These are phyloP conservation scores for Tetraneura akinire DNA, from an alignment of 1,140 invertebrate genomes.

Conservation along the genomic window DNA sequence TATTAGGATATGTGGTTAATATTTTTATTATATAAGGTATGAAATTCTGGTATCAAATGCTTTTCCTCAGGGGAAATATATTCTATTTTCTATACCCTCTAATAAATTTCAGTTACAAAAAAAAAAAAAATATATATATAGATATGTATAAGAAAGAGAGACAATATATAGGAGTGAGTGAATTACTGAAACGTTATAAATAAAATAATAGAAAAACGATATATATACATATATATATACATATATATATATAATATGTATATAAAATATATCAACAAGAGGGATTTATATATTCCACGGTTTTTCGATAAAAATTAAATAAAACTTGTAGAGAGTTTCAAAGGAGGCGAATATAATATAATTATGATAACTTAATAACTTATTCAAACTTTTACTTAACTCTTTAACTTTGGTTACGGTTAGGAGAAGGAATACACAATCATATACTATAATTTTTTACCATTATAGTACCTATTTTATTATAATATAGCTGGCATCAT, in stretches of 20 bases:
- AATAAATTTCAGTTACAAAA: conserved; percentile 1
- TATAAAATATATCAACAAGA: conserved; percentile 28
- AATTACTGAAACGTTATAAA: conserved; percentile 26
- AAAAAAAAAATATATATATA: too few species aligned
- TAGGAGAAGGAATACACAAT: too few species aligned
- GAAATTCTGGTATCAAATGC: background rate
- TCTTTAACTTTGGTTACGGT: too few species aligned
- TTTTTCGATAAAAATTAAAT: background rate
- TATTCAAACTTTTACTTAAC: too few species aligned
- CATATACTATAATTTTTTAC: too few species aligned
- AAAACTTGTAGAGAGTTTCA: background rate
- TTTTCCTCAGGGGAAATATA: conserved; percentile 3
- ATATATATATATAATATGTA: too few species aligned
- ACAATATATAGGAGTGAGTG: background rate
- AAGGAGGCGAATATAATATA: too few species aligned
- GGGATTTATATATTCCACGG: background rate
- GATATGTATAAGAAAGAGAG: background rate
- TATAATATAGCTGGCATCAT: too few species aligned
- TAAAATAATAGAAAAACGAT: conserved; percentile 11
- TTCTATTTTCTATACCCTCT: background rate
- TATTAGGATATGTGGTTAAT: background rate
- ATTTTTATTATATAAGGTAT: background rate
- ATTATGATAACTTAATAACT: too few species aligned
- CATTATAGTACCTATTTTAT: too few species aligned
- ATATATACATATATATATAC: background rate